Evolutionary conservation across 2,888 invertebrate species (phyloP).

Genomic region (Sepiola atlantica): DNA sequence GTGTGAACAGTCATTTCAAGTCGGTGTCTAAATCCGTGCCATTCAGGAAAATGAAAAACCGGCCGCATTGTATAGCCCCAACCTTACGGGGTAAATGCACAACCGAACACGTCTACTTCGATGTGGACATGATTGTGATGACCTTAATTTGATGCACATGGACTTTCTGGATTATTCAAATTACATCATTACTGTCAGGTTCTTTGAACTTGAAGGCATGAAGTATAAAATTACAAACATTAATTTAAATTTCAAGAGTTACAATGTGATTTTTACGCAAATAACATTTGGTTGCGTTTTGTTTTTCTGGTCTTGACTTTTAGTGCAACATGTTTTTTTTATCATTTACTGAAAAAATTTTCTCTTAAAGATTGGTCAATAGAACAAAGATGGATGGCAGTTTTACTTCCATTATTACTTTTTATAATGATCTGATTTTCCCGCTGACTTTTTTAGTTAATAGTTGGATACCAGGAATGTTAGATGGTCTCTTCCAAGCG

Average conservation of each 20-base stretch:
- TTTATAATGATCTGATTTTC: slow-evolving; percentile 95
- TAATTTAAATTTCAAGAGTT: slow-evolving; percentile 71
- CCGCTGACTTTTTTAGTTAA: slow-evolving; percentile 91
- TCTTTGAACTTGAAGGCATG: slow-evolving; percentile 85
- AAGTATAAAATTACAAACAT: slow-evolving; percentile 84
- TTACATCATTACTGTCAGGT: slow-evolving; percentile 88
- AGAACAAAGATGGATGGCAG: slow-evolving; percentile 96
- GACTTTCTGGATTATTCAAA: slow-evolving; percentile 91
- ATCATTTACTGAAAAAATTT: slow-evolving; percentile 89
- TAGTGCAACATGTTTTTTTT: slow-evolving; percentile 97
- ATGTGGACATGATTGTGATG: slow-evolving; percentile 86
- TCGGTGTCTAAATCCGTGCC: slow-evolving; percentile 89
- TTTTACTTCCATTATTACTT: slow-evolving; percentile 88
- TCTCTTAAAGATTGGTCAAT: slow-evolving; percentile 95
- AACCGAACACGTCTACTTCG: slow-evolving; percentile 89
- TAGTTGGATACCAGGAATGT: slow-evolving; percentile 92
- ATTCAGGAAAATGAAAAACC: slow-evolving; percentile 82
- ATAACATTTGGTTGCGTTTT: no score
- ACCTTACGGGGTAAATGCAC: slow-evolving; percentile 79
- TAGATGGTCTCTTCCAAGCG: slow-evolving; percentile 92
- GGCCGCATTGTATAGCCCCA: slow-evolving; percentile 74
- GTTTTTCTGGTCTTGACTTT: no score
- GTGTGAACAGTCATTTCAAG: slow-evolving; percentile 89
- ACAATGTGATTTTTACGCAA: no score
- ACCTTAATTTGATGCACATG: slow-evolving; percentile 90